Percentiles rank a stretch among this genome's conserved stretches.
phyloP scores from a whole-genome alignment of 2,113 vertebrate genomes.

The Orcinus orca region DNA sequence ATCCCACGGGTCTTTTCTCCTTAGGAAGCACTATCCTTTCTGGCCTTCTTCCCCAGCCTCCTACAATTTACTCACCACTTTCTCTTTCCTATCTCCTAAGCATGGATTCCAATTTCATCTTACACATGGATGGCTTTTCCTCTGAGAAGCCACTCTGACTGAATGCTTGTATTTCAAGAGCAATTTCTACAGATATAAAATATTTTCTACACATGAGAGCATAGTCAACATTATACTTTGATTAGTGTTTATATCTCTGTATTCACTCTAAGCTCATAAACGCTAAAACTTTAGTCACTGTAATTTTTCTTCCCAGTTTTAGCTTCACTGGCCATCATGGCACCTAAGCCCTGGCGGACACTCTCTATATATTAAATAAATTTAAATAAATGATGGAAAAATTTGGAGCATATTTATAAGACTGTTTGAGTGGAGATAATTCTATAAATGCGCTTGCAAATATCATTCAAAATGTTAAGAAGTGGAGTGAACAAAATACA shows the following conservation, averaged over 20 bases:
- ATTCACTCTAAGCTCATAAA: not conserved
- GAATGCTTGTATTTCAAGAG: not conserved
- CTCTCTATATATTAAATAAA: not conserved
- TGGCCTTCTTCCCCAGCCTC: not conserved
- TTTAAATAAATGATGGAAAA: not conserved
- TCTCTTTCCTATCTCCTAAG: not conserved
- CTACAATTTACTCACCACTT: not conserved
- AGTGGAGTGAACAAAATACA: not conserved
- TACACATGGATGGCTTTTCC: not conserved
- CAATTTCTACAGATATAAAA: not conserved
- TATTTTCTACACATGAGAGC: not conserved
- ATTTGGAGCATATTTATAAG: not conserved
- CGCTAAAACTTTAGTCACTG: not conserved
- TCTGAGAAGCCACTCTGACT: not conserved
- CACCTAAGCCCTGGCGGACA: fast-evolving
- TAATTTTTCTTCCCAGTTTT: not conserved
- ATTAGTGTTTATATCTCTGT: not conserved
- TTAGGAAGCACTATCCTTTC: not conserved
- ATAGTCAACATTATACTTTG: not conserved
- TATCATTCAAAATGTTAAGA: not conserved
- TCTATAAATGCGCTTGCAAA: not conserved
- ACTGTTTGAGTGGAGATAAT: not conserved
- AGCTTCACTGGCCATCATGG: not conserved
- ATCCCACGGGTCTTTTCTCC: not conserved
- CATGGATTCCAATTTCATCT: not conserved